Evolutionary conservation across 2,797 vertebrate species (phyloP), one percentile per base, ranked within the genome.

Genomic region (Ctenochaetus hawaiiensis): DNA sequence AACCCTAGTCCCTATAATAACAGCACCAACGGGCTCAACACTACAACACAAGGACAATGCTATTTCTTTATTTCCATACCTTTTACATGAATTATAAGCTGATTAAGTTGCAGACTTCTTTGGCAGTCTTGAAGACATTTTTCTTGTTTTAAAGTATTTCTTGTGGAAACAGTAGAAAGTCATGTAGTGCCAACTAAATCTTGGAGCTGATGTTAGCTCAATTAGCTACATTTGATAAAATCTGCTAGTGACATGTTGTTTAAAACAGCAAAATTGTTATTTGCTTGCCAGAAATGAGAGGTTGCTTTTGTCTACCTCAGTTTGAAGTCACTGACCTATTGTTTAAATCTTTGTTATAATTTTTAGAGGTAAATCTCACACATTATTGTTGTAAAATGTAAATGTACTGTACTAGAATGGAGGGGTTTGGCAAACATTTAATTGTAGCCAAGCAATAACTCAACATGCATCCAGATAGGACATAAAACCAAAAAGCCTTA

Each of bases 401-500:
- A 26, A 11, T 10, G 34, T 54, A 9, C 14, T 41, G 7, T 18
- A 8, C 59, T 61, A 18, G 2, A 61, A 45, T 1, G 47, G 6
- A 1, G 1, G 26, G 5, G 23, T 34, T 37, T 14, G n/a, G 10
- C 2, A 8, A 60, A 44, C 3, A 12, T n/a, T 48, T 37, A 64
- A 6, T 20, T 64, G 23, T 45, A 57, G 14, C 14, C 45, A 75
- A 23, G 52, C 67, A 16, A n/a, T 54, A 58, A 39, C 23, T 41
- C 26, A 39, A 64, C 11, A 26, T 37, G 9, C 0, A 0, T 52
- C 18, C 23, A 13, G 47, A 59, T 41, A 16, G 1, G n/a, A 37
- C 4, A 45, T 30, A 1, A 49, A 61, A 44, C 57, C 70, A 58
- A 4, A 66, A 26, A 44, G 18, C 48, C 23, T 63, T 44, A 20